These are phyloP conservation scores for Scatophagus argus DNA, from an alignment of 2,113 vertebrate species.

Conservation along the genomic window DNA sequence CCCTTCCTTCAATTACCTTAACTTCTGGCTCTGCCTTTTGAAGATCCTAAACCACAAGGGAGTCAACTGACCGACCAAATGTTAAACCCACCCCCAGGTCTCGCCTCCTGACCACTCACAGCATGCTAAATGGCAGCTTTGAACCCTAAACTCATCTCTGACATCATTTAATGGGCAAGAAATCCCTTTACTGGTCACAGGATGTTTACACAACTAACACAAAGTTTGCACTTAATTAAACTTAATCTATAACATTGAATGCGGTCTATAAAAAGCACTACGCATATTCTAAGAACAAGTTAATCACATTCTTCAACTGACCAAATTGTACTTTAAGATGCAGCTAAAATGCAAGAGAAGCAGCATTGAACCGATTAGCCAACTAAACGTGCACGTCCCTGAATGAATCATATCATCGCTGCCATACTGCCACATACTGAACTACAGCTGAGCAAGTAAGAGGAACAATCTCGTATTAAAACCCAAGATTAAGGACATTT, in stretches of 20 bases:
- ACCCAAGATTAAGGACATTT: neutral
- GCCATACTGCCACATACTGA: neutral
- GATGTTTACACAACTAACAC: too few relatives aligned
- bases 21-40: conserved; percentile 23
- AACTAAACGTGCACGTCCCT: too few relatives aligned
- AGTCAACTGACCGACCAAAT: conserved; percentile 10
- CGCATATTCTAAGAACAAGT: too few relatives aligned
- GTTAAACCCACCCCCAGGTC: conserved; percentile 14
- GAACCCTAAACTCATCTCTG: conserved; percentile 31
- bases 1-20: neutral
- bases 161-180: neutral
- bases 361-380: too few relatives aligned
- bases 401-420: too few relatives aligned
- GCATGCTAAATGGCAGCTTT: conserved; percentile 48
- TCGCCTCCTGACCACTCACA: conserved; percentile 4
- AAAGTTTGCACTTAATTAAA: too few relatives aligned
- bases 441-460: neutral
- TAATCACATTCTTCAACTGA: too few relatives aligned
- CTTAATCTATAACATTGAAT: too few relatives aligned
- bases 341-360: too few relatives aligned
- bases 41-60: conserved; percentile 32
- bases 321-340: too few relatives aligned
- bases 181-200: too few relatives aligned
- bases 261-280: too few relatives aligned
- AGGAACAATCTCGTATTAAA: neutral